These are phyloP conservation scores for Trypoxylus dichotomus DNA, from an alignment of 1,140 invertebrate species.

Conservation along the genomic window DNA sequence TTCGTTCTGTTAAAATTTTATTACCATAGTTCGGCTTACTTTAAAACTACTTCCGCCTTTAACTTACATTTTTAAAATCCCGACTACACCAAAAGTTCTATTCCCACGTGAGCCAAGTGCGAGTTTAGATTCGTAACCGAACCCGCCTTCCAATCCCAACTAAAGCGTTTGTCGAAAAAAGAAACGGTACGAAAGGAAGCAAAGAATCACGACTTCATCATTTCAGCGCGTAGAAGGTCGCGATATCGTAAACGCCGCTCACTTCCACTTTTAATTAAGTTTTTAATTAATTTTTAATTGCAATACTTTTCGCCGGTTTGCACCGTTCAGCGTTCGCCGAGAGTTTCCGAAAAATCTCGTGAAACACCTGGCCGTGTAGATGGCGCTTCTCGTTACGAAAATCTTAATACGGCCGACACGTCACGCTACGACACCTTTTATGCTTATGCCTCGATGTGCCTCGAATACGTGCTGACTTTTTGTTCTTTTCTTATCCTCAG, in stretches of 20 bases:
- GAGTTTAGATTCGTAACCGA: too few relatives aligned
- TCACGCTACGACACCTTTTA: background rate
- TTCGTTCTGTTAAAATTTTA: too few relatives aligned
- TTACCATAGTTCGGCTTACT: too few relatives aligned
- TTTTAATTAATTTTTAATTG: constrained; percentile 26
- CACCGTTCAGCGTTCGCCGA: background rate
- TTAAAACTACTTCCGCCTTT: too few relatives aligned
- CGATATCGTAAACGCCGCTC: background rate
- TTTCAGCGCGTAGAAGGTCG: background rate
- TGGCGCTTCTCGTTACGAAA: background rate
- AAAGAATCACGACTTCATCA: background rate
- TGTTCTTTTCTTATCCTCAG: constrained; percentile 40
- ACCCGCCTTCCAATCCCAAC: too few relatives aligned
- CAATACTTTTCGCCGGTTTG: background rate
- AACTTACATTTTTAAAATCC: too few relatives aligned
- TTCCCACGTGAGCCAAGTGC: too few relatives aligned
- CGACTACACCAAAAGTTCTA: too few relatives aligned
- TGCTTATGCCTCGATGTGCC: background rate
- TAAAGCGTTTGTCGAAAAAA: too few relatives aligned
- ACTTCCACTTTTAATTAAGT: constrained; percentile 16
- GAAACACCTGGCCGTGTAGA: background rate
- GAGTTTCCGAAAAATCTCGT: background rate
- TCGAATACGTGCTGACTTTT: background rate
- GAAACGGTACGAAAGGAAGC: too few relatives aligned
- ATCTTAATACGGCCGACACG: background rate